Base-by-base conservation (phyloP, 2,113 vertebrate species). In the Dipodomys spectabilis region DNA sequence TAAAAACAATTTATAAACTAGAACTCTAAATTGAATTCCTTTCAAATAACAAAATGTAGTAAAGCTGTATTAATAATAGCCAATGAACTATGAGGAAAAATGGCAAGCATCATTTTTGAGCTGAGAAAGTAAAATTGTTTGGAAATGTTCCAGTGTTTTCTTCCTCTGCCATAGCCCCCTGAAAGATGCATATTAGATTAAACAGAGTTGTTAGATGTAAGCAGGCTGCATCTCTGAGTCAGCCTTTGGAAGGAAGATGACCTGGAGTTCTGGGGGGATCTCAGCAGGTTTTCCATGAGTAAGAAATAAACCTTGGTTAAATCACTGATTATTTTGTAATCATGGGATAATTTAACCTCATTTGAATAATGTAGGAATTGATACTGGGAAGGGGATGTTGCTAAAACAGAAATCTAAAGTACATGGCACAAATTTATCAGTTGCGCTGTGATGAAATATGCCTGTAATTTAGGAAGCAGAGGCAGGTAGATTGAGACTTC, bases 51-150 rank as follows among this genome's bases (percentile, higher is more conserved):
- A 19, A 86, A 73, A 16, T 72, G 12, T 39, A 85, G 7, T 62
- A 32, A 79, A 80, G 60, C 28, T 62, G 39, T 74, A 65, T 28
- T 92, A 91, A 81, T 83, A 83, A 44, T 60, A 27, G 28, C 30
- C 82, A 84, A 62, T 39, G 12, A 25, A 68, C 30, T 35, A 30
- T 18, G 9, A 89, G 39, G 15, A 91, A 64, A 84, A 86, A 20
- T 71, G 23, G n/a, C 19, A 74, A n/a, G 5, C 39, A 28, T 69
- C 16, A 16, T 83, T 95, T 95, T 53, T 39, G n/a, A 65, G 64
- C 35, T 39, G n/a, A 94, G 69, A 72, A 80, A 95, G 16, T 64
- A 28, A 92, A 97, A 64, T 35, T 57, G 64, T 19, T 82, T 85
- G 18, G 12, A 75, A 27, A 84, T 1, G 11, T 27, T 80, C 39